phyloP scores from a whole-genome alignment of 1,140 invertebrate species.

The Druon quercuslanigerum region DNA sequence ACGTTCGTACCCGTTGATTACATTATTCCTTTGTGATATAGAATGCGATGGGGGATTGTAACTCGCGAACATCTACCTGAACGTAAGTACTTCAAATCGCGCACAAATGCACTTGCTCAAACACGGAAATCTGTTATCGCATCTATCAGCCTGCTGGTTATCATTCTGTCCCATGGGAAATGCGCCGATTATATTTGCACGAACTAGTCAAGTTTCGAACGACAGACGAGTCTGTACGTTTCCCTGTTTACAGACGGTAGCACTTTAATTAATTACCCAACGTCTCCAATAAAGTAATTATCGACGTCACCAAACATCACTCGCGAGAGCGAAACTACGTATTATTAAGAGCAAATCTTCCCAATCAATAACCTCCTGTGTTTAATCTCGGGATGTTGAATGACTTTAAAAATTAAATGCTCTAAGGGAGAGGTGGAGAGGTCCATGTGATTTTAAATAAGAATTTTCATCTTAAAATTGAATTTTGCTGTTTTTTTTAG shows the following conservation, averaged over 20 bases:
- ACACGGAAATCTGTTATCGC: slow-evolving; percentile 54
- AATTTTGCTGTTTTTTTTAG: too few relatives aligned
- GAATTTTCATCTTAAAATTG: too few relatives aligned
- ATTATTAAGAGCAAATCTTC: not conserved
- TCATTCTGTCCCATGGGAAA: slow-evolving; percentile 51
- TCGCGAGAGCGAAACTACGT: slow-evolving; percentile 1
- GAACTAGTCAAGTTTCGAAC: slow-evolving; percentile 50
- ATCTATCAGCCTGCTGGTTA: slow-evolving; percentile 44
- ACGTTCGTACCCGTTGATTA: slow-evolving; percentile 56
- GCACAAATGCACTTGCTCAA: slow-evolving; percentile 48
- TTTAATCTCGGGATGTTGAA: too few relatives aligned
- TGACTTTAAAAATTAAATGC: too few relatives aligned
- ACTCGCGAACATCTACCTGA: slow-evolving; percentile 44
- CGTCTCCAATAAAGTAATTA: slow-evolving; percentile 52
- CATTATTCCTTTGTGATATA: slow-evolving; percentile 55
- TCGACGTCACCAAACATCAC: slow-evolving; percentile 33
- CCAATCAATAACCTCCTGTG: too few relatives aligned
- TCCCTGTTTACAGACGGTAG: slow-evolving; percentile 46
- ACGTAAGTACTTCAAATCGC: slow-evolving; percentile 48
- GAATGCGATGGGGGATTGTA: slow-evolving; percentile 32
- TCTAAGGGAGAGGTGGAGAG: too few relatives aligned
- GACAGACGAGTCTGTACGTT: slow-evolving; percentile 50
- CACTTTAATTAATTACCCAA: slow-evolving; percentile 58
- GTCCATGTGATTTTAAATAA: too few relatives aligned
- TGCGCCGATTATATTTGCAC: slow-evolving; percentile 56